phyloP scores from a whole-genome alignment of 2,888 invertebrate species.

The Caenorhabditis zanzibari region DNA sequence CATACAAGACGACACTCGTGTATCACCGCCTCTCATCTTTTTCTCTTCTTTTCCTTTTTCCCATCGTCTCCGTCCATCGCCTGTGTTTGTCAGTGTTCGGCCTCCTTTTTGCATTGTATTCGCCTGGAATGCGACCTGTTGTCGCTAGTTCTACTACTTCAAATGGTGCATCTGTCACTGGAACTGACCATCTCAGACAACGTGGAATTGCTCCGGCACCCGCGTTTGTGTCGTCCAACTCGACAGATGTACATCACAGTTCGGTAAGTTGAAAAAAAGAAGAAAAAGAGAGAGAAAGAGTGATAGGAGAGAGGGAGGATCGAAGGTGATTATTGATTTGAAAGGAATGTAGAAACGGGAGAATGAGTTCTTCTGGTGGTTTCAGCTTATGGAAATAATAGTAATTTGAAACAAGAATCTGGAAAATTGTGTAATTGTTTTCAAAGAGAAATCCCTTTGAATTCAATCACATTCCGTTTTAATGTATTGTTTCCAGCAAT shows the following conservation, averaged over 20 bases:
- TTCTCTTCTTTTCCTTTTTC: slow-evolving; percentile 30
- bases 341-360: background rate
- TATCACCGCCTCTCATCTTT: slow-evolving; percentile 48
- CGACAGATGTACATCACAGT: slow-evolving; percentile 48
- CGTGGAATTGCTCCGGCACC: slow-evolving; percentile 39
- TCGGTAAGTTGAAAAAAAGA: slow-evolving; percentile 39
- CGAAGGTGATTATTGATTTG: slow-evolving; percentile 43
- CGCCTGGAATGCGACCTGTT: slow-evolving; percentile 63
- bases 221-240: slow-evolving; percentile 3
- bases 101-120: slow-evolving; percentile 48
- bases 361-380: background rate
- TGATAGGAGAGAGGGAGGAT: slow-evolving; percentile 26
- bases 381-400: background rate
- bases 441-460: too few species aligned
- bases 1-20: slow-evolving; percentile 39
- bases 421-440: too few species aligned
- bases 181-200: slow-evolving; percentile 32
- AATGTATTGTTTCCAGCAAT: background rate
- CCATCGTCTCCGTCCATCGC: slow-evolving; percentile 28
- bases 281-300: slow-evolving; percentile 29
- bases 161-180: slow-evolving; percentile 28
- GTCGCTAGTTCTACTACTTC: slow-evolving; percentile 47
- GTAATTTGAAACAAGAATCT: background rate
- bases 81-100: slow-evolving; percentile 62
- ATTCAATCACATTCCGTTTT: too few species aligned